These are phyloP conservation scores for Anas georgica DNA, from an alignment of 2,797 vertebrate genomes.

Conservation along the genomic window DNA sequence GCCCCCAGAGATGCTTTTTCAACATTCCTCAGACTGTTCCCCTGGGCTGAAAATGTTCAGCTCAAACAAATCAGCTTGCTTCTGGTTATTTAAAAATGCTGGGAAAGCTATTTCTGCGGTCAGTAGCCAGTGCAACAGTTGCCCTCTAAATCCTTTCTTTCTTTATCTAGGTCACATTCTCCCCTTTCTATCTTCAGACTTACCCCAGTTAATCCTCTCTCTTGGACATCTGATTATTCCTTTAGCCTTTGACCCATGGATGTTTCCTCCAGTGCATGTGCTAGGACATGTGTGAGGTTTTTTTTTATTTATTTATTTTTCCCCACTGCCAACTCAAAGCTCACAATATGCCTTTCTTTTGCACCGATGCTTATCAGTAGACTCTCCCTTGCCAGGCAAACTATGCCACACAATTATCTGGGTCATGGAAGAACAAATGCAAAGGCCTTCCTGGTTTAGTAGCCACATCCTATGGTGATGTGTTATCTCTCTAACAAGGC, in stretches of 20 bases:
- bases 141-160: conserved; percentile 1
- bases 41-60: not conserved
- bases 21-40: not conserved
- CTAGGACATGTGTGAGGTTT: not conserved
- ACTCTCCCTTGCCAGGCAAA: not conserved
- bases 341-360: not conserved
- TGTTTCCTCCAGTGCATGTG: not conserved
- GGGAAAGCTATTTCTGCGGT: not conserved
- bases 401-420: not conserved
- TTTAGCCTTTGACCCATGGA: not conserved
- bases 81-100: not conserved
- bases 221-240: not conserved
- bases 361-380: not conserved
- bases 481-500: not conserved
- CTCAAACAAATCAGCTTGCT: not conserved
- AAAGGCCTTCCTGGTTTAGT: not conserved
- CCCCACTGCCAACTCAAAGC: not conserved
- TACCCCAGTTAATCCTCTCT: not conserved
- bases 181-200: not conserved
- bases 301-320: not conserved
- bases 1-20: not conserved
- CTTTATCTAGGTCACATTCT: not conserved
- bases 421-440: not conserved
- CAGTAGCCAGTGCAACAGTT: not conserved
- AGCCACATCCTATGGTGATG: not conserved